Percentiles rank a stretch among this genome's conserved stretches.
phyloP scores from a whole-genome alignment of 35 echinoderm and acorn worm species.

The Apostichopus californicus region DNA sequence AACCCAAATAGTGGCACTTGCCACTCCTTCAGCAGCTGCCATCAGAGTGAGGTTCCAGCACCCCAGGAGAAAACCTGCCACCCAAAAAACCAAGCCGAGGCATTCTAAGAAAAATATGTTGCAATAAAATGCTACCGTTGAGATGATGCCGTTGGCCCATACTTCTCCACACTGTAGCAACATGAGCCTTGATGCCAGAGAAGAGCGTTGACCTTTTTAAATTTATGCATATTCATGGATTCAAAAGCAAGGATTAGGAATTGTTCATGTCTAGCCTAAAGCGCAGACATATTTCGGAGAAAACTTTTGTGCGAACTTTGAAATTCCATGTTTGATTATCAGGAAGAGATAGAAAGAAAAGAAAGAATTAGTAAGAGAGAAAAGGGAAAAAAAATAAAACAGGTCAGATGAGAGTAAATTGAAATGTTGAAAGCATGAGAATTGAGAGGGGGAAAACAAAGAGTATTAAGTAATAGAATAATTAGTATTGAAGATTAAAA shows the following conservation, averaged over 20 bases:
- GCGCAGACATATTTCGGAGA: background rate
- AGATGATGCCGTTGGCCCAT: background rate
- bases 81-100: background rate
- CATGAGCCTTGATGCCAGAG: slow-evolving; percentile 9
- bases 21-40: slow-evolving; percentile 9
- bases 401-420: background rate
- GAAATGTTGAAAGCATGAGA: slow-evolving; percentile 25
- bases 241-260: background rate
- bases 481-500: slow-evolving; percentile 45
- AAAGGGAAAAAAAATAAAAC: background rate
- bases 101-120: background rate
- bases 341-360: background rate
- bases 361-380: background rate
- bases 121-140: background rate
- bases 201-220: background rate
- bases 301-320: background rate
- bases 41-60: background rate
- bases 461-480: slow-evolving; percentile 36
- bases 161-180: background rate
- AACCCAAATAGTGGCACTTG: slow-evolving; percentile 28
- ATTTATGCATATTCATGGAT: slow-evolving; percentile 14
- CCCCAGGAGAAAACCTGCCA: background rate
- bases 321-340: background rate
- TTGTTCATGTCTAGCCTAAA: background rate
- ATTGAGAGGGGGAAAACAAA: background rate